phyloP scores from a whole-genome alignment of 2,113 vertebrate species.

The Dicentrarchus labrax region DNA sequence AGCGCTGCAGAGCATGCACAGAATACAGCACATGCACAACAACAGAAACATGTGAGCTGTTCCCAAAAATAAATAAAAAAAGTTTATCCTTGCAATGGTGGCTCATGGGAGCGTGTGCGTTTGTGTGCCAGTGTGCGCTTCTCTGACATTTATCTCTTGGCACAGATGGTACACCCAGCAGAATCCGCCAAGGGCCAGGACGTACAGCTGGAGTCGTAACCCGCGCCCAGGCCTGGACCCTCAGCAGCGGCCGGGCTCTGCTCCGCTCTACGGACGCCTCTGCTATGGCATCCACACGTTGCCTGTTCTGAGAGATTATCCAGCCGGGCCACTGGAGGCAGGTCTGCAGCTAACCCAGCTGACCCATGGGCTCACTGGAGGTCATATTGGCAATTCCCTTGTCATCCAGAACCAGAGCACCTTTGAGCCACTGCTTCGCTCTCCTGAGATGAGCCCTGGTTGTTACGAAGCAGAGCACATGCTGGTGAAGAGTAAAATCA shows the following conservation, averaged over 20 bases:
- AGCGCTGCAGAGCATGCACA: slow-evolving; percentile 85
- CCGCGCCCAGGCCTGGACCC: slow-evolving; percentile 62
- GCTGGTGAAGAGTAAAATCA: slow-evolving; percentile 45
- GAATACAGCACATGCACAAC: slow-evolving; percentile 79
- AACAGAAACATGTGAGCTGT: slow-evolving; percentile 79
- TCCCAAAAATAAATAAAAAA: slow-evolving; percentile 18
- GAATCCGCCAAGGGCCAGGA: slow-evolving; percentile 72
- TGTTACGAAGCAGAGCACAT: slow-evolving; percentile 50
- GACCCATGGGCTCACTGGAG: slow-evolving; percentile 66
- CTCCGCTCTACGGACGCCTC: slow-evolving; percentile 80
- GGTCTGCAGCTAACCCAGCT: slow-evolving; percentile 78
- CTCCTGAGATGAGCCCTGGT: slow-evolving; percentile 37
- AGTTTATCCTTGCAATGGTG: slow-evolving; percentile 28
- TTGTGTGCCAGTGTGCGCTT: slow-evolving; percentile 36
- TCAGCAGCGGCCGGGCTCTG: slow-evolving; percentile 75
- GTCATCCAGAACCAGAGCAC: slow-evolving; percentile 70
- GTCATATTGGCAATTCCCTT: slow-evolving; percentile 52
- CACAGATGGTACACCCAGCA: slow-evolving; percentile 83
- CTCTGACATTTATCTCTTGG: slow-evolving; percentile 66
- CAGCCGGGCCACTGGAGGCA: slow-evolving; percentile 67
- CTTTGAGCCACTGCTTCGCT: slow-evolving; percentile 61
- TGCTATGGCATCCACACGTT: slow-evolving; percentile 84
- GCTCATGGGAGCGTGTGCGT: slow-evolving; percentile 21
- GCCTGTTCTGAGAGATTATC: slow-evolving; percentile 82
- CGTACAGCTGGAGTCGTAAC: slow-evolving; percentile 81